phyloP scores from a whole-genome alignment of 2,888 invertebrate species.

The Hirtodrosophila alboralis region DNA sequence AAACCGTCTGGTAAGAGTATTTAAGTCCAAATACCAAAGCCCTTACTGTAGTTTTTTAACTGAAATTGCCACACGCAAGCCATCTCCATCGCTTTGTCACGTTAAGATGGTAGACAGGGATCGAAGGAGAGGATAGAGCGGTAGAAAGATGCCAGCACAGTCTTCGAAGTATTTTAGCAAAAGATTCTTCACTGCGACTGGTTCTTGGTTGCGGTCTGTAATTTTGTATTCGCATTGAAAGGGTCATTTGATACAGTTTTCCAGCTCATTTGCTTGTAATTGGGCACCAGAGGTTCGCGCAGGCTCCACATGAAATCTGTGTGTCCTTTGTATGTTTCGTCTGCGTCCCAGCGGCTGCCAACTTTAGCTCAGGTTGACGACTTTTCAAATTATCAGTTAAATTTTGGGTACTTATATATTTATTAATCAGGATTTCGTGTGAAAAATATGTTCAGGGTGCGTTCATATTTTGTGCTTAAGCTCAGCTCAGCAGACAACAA shows the following conservation, averaged over 20 bases:
- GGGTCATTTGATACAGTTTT: conserved; percentile 85
- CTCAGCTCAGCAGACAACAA: conserved; percentile 64
- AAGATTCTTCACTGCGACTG: conserved; percentile 48
- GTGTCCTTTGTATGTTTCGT: conserved; percentile 23
- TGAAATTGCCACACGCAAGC: conserved; percentile 85
- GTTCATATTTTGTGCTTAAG: conserved; percentile 61
- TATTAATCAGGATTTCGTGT: conserved; percentile 81
- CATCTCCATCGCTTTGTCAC: conserved; percentile 84
- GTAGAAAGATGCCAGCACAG: conserved; percentile 10
- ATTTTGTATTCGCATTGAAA: conserved; percentile 77
- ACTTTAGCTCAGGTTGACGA: conserved; percentile 73
- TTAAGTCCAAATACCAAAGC: conserved; percentile 21
- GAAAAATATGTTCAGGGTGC: conserved; percentile 77
- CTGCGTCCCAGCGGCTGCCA: conserved; percentile 32
- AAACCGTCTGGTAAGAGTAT: conserved; percentile 31
- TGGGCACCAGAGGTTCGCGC: conserved; percentile 82
- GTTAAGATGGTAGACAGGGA: conserved; percentile 48
- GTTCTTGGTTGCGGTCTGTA: conserved; percentile 59
- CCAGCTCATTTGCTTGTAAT: conserved; percentile 84
- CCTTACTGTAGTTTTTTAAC: conserved; percentile 65
- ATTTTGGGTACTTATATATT: conserved; percentile 73
- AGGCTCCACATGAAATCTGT: conserved; percentile 62
- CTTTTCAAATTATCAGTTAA: conserved; percentile 76
- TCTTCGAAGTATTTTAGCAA: conserved; percentile 46
- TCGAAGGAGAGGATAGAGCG: not conserved